phyloP scores from a whole-genome alignment of 2,888 invertebrate species.

The Seladonia tumulorum region DNA sequence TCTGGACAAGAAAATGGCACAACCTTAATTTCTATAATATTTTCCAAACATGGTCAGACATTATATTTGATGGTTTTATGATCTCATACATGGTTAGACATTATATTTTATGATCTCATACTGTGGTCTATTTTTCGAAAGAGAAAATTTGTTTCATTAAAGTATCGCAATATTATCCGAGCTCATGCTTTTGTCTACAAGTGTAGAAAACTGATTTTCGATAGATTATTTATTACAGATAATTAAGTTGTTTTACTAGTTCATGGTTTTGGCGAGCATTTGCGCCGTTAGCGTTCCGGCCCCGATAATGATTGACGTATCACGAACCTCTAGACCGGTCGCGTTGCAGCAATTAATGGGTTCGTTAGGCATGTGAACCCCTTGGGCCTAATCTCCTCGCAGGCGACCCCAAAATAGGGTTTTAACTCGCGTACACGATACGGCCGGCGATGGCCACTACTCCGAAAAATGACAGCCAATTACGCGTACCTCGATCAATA shows the following conservation, averaged over 20 bases:
- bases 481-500: neutral
- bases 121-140: no score
- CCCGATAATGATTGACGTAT: neutral
- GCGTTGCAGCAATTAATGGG: neutral
- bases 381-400: constrained; percentile 1
- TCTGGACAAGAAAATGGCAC: neutral
- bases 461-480: neutral
- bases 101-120: neutral
- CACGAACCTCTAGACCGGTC: neutral
- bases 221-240: neutral
- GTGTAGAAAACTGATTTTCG: neutral
- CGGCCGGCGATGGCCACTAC: neutral
- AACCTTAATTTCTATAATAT: neutral
- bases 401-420: neutral
- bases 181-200: neutral
- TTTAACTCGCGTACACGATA: neutral
- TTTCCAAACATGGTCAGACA: neutral
- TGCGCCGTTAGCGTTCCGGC: neutral
- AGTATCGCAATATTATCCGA: neutral
- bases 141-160: no score
- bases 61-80: neutral
- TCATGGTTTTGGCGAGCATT: neutral
- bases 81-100: no score
- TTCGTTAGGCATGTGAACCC: constrained; percentile 2
- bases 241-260: neutral